Conservation (phyloP, 2,888 invertebrate genomes). For the Erebia epiphron region DNA sequence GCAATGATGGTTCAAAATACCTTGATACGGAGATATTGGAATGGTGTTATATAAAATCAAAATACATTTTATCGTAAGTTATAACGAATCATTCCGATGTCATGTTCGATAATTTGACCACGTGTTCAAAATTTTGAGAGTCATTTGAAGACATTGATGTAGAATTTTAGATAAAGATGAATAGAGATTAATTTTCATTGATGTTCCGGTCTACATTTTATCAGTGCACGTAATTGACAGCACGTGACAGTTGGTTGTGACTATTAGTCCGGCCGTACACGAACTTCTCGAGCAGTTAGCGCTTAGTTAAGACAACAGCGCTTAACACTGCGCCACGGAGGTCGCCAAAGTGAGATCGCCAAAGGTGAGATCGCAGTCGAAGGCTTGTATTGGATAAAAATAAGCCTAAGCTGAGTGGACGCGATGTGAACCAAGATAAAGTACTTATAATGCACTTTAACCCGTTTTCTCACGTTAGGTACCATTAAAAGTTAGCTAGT, state of each 20-base stretch:
- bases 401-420: constrained; percentile 20
- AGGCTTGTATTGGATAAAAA: no score
- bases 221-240: neutral
- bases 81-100: constrained; percentile 42
- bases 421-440: constrained; percentile 51
- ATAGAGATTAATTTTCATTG: constrained; percentile 37
- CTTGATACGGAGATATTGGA: constrained; percentile 1
- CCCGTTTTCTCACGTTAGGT: constrained; percentile 64
- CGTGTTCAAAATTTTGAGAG: constrained; percentile 42
- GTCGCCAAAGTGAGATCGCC: no score
- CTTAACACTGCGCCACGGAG: no score
- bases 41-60: constrained; percentile 29
- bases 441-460: constrained; percentile 59
- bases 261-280: no score
- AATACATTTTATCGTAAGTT: constrained; percentile 33
- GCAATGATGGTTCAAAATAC: constrained; percentile 1
- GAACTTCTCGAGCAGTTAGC: no score
- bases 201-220: constrained; percentile 20
- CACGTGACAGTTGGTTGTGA: neutral
- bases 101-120: constrained; percentile 48
- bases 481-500: constrained; percentile 62
- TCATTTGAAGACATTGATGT: constrained; percentile 24
- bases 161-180: no score
- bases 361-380: no score
- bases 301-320: no score